These are phyloP conservation scores for Drosophila asahinai DNA, from an alignment of 1,140 invertebrate species.

Conservation along the genomic window DNA sequence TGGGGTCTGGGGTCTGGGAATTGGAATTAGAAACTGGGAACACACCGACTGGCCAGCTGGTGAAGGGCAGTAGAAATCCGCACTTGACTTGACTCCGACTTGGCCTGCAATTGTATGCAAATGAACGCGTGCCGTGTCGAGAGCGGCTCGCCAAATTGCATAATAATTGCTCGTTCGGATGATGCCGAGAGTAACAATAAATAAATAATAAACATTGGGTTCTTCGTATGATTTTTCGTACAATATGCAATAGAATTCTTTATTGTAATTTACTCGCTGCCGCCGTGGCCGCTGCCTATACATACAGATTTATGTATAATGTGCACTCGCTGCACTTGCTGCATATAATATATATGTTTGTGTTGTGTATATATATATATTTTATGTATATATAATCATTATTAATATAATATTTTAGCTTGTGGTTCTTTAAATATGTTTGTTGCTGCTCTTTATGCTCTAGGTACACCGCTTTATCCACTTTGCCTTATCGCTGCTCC, in stretches of 20 bases:
- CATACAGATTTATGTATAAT: slow-evolving; percentile 53
- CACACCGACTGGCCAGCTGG: slow-evolving; percentile 24
- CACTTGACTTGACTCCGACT: slow-evolving; percentile 26
- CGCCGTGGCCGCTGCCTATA: slow-evolving; percentile 42
- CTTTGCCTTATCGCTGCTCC: slow-evolving; percentile 5
- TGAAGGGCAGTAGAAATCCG: slow-evolving; percentile 38
- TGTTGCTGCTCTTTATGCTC: slow-evolving; percentile 78
- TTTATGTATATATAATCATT: slow-evolving; percentile 51
- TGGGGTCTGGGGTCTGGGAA: slow-evolving; percentile 38
- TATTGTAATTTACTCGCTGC: slow-evolving; percentile 77
- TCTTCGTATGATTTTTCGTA: slow-evolving; percentile 40
- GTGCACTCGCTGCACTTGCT: slow-evolving; percentile 54
- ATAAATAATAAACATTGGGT: slow-evolving; percentile 14
- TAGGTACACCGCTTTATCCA: slow-evolving; percentile 65
- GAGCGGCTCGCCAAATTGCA: slow-evolving; percentile 56
- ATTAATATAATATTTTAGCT: slow-evolving; percentile 75
- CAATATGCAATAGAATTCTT: slow-evolving; percentile 83
- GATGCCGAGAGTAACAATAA: slow-evolving; percentile 18
- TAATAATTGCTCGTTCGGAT: slow-evolving; percentile 55
- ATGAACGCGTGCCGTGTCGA: slow-evolving; percentile 71
- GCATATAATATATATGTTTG: slow-evolving; percentile 66
- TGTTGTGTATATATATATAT: slow-evolving; percentile 52
- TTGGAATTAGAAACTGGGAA: slow-evolving; percentile 35
- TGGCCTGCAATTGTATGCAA: slow-evolving; percentile 71
- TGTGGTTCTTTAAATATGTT: slow-evolving; percentile 79